Evolutionary conservation across 2,113 vertebrate genomes (phyloP), one percentile per base, ranked within the genome.

Genomic region (Emberiza fucata): DNA sequence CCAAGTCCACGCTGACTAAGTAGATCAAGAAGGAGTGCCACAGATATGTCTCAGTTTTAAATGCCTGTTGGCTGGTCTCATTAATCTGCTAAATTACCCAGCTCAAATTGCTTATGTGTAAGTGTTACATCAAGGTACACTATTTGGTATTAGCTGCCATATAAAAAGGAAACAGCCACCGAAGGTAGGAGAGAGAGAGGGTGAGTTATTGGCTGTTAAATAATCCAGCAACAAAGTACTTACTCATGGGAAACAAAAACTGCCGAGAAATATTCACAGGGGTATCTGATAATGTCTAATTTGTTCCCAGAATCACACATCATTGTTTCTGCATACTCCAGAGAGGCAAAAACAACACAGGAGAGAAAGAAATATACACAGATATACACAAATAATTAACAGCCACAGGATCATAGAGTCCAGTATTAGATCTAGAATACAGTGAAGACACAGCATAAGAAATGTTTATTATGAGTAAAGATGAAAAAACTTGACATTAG

Each of bases 41-140:
- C 88, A 96, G 97, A 95, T 95, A 97, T 70, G 87, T 75, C 88
- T 95, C 81, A 94, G 92, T 96, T 97, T 89, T 79, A 78, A 89
- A 93, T 88, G 92, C 61, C 81, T 92, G 77, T 92, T 95, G 79
- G 69, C 92, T 82, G 84, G 71, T 95, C 91, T 94, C 94, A 93
- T 95, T 97, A 97, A 97, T 97, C 97, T 97, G 96, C 84, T 96
- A 96, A 97, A 97, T 97, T 97, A 94, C 97, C 93, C 94, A 66
- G 93, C 96, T 97, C 97, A 94, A 66, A 92, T 96, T 94, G 94
- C 97, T 87, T 65, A 60, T 95, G 93, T 97, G 88, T 87, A 96
- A 97, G 95, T 86, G 90, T 92, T 96, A 96, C 93, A 95, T 97
- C 95, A 95, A 97, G 87, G 90, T 96, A 96, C 90, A 86, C 97